These are phyloP conservation scores for Patella ulyssiponensis DNA, from an alignment of 2,888 invertebrate species.

Conservation along the genomic window DNA sequence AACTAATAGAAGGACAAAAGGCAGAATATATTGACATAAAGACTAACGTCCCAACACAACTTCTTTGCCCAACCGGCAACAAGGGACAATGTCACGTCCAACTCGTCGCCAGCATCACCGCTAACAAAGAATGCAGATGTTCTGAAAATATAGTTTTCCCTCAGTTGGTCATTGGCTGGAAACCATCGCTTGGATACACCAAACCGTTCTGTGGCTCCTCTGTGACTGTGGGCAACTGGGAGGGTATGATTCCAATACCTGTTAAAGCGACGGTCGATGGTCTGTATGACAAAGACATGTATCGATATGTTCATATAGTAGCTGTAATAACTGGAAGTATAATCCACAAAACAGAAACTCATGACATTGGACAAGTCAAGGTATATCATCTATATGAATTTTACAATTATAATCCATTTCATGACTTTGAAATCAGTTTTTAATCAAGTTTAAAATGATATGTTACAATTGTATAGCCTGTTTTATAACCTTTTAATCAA, in stretches of 20 bases:
- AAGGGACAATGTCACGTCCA: conserved; percentile 52
- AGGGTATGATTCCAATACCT: conserved; percentile 42
- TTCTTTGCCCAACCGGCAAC: conserved; percentile 51
- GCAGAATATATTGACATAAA: conserved; percentile 42
- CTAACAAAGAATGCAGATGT: conserved; percentile 42
- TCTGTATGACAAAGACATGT: conserved; percentile 47
- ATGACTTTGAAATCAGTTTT: too few species aligned
- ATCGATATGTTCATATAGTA: conserved; percentile 33
- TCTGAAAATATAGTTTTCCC: conserved; percentile 37
- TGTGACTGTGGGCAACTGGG: conserved; percentile 47
- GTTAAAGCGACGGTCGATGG: conserved; percentile 53
- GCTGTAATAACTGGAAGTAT: conserved; percentile 27
- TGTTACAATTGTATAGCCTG: too few species aligned
- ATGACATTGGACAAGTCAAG: not conserved
- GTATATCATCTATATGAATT: not conserved
- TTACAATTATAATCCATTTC: too few species aligned
- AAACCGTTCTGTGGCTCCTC: conserved; percentile 41
- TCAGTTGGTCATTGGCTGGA: conserved; percentile 33
- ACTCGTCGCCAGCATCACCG: conserved; percentile 44
- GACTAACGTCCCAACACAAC: conserved; percentile 51
- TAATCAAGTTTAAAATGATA: too few species aligned
- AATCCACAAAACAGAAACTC: not conserved
- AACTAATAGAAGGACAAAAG: conserved; percentile 48
- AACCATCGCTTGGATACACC: conserved; percentile 12
- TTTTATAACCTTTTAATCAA: not conserved